Conservation (phyloP, 1,140 invertebrate species). For the Psilanteris sp. region DNA sequence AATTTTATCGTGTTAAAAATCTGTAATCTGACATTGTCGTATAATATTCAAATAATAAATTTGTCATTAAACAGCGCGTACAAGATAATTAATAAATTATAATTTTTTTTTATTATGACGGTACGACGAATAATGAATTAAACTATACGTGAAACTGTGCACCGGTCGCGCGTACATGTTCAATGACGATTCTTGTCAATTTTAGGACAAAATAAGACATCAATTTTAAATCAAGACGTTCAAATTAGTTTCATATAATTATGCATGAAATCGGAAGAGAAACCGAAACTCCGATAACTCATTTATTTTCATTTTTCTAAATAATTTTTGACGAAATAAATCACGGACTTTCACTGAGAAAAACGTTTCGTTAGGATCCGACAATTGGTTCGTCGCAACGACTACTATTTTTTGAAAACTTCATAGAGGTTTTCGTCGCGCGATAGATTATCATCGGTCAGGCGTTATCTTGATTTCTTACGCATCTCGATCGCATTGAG, state of each 20-base stretch:
- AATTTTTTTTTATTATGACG: too few relatives aligned
- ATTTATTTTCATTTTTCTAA: background rate
- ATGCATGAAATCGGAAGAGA: slow-evolving; percentile 3
- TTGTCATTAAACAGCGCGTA: too few relatives aligned
- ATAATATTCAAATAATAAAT: too few relatives aligned
- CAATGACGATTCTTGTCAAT: too few relatives aligned
- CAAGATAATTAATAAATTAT: too few relatives aligned
- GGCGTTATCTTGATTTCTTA: slow-evolving; percentile 25
- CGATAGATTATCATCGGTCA: slow-evolving; percentile 12
- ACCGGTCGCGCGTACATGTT: too few relatives aligned
- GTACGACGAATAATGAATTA: too few relatives aligned
- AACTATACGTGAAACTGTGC: too few relatives aligned
- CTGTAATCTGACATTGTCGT: too few relatives aligned
- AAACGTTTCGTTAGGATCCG: too few relatives aligned
- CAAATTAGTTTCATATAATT: background rate
- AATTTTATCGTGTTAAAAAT: too few relatives aligned
- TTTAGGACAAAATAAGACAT: background rate
- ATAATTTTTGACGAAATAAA: slow-evolving; percentile 15
- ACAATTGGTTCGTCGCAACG: background rate
- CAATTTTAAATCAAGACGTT: too few relatives aligned
- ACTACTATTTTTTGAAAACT: background rate
- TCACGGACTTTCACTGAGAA: slow-evolving; percentile 10
- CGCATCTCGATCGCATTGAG: slow-evolving; percentile 13
- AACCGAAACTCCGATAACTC: slow-evolving; percentile 10
- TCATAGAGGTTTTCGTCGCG: background rate